These are phyloP conservation scores for Aphelinus atriplicis DNA, from an alignment of 1,140 invertebrate genomes.

Conservation along the genomic window DNA sequence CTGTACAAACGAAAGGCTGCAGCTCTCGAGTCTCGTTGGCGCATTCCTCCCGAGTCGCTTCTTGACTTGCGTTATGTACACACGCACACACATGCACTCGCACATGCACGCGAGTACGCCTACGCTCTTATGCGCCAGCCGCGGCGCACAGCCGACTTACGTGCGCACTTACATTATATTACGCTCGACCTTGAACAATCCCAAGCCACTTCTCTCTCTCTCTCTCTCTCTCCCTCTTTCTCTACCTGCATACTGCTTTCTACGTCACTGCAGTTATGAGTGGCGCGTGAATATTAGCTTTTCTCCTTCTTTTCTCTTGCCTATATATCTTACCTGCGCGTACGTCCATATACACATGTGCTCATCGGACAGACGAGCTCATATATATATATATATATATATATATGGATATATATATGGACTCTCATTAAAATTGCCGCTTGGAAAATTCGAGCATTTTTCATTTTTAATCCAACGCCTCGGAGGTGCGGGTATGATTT, in stretches of 20 bases:
- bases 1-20: conserved; percentile 5
- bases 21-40: background rate
- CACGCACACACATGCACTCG: conserved; percentile 6
- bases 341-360: too few species aligned
- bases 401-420: too few species aligned
- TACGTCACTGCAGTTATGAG: too few species aligned
- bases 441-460: too few species aligned
- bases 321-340: too few species aligned
- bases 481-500: too few species aligned
- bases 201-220: background rate
- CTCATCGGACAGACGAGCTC: too few species aligned
- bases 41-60: conserved; percentile 27
- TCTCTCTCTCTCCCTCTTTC: background rate
- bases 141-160: background rate
- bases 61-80: conserved; percentile 19
- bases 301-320: too few species aligned
- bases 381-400: too few species aligned
- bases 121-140: background rate
- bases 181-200: conserved; percentile 20
- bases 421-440: too few species aligned
- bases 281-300: background rate
- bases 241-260: background rate
- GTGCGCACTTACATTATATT: background rate
- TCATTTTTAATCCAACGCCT: too few species aligned
- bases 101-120: background rate